Conservation (phyloP, 2,797 vertebrate genomes). For the Tragelaphus eurycerus region DNA sequence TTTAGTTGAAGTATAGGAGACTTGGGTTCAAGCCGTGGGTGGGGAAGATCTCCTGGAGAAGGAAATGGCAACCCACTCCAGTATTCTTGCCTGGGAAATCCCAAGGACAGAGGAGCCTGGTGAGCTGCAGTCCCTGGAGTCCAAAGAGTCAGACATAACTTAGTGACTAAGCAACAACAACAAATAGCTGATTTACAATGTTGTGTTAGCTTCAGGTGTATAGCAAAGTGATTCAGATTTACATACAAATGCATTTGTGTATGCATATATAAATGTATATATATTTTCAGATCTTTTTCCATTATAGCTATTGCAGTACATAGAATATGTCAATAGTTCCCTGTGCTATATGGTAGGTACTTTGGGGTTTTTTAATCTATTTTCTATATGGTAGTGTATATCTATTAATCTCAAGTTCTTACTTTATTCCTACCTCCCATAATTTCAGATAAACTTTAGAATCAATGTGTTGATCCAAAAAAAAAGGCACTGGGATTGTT, state of each 20-base stretch:
- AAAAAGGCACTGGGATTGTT: background rate
- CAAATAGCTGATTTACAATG: no score
- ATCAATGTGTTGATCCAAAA: background rate
- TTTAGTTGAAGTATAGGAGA: background rate
- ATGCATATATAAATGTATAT: fast-evolving
- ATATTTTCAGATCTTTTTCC: background rate
- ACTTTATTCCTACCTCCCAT: background rate
- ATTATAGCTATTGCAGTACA: background rate
- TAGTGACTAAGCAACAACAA: background rate
- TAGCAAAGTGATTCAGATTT: background rate
- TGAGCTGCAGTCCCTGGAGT: background rate
- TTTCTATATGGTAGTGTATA: background rate
- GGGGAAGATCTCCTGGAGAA: background rate
- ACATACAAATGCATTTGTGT: no score
- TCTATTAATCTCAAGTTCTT: background rate
- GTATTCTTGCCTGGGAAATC: background rate
- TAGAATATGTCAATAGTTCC: background rate
- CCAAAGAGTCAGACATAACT: background rate
- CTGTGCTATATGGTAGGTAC: background rate
- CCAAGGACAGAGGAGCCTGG: background rate
- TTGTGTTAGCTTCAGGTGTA: background rate
- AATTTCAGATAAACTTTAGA: background rate
- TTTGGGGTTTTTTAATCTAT: background rate
- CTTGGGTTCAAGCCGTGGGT: background rate
- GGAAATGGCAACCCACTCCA: background rate